phyloP scores from a whole-genome alignment of 2,113 vertebrate species.

The Grallaria varia region DNA sequence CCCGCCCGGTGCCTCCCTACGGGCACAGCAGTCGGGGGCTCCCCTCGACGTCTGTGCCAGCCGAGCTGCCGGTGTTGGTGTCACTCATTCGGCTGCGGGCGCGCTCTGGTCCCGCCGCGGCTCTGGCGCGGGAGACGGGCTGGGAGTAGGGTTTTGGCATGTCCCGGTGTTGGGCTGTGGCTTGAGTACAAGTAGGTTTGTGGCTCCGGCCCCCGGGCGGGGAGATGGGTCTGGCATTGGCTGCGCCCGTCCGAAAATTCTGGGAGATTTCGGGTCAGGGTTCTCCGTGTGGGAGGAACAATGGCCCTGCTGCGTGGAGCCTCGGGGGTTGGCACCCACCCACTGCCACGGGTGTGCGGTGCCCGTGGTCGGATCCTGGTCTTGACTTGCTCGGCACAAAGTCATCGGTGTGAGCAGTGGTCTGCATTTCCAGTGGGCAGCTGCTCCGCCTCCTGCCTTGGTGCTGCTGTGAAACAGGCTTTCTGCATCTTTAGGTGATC shows the following conservation, averaged over 20 bases:
- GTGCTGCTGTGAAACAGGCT: background rate
- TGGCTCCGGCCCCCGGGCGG: background rate
- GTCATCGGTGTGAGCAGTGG: background rate
- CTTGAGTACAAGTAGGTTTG: background rate
- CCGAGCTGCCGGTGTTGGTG: background rate
- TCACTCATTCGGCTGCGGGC: background rate
- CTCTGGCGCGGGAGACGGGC: background rate
- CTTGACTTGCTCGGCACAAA: background rate
- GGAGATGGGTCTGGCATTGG: background rate
- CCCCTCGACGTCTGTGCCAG: fast-evolving
- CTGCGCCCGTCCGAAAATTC: background rate
- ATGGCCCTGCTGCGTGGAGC: background rate
- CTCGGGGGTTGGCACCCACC: background rate
- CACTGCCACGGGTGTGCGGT: fast-evolving
- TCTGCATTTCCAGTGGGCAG: fast-evolving
- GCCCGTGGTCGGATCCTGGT: fast-evolving
- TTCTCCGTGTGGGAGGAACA: background rate
- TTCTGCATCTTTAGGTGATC: background rate
- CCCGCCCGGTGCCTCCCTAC: background rate
- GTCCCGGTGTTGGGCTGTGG: background rate
- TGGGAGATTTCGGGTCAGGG: background rate
- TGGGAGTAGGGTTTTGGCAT: background rate
- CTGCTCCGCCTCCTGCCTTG: fast-evolving
- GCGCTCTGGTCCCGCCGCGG: background rate
- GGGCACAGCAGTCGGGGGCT: background rate